Evolutionary conservation across 2,113 vertebrate genomes (phyloP), one percentile per base, ranked within the genome.

Genomic region (Peromyscus maniculatus): DNA sequence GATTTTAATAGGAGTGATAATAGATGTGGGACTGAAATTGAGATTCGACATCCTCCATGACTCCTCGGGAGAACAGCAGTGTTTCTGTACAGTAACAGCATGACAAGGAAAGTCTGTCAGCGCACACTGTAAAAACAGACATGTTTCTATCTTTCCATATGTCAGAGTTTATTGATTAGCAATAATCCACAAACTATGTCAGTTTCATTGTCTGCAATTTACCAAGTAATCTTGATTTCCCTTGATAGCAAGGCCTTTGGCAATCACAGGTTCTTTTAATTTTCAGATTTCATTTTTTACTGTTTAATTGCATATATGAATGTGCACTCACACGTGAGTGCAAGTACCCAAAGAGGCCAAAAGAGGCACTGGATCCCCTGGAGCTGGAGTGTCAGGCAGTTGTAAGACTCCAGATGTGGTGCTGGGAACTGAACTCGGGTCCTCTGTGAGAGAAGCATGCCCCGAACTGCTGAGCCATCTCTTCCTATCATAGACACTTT

Each of bases 11-110:
- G 33, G 26, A 12, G 6, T 62, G 46, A 46, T 24, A 84, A 26
- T 66, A 86, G n/a, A 86, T 46, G n/a, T 43, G 24, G 24, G 36
- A 89, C 17, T 55, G 66, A 83, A 87, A 93, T 75, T 92, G 92
- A 46, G 33, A 69, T 75, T 78, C 91, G 52, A 83, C 24, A 83
- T 28, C 36, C 71, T 46, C 67, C 43, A 71, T 46, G 9, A 80
- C 33, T 36, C 82, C 87, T 36, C 11, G 28, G 55, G 74, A 92
- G 19, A 90, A 84, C 1, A 71, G 43, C 12, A 66, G 17, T 71
- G 6, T 88, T 77, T 33, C 79, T 80, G 57, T 43, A 24, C 89
- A 69, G 49, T 22, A 62, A 13, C 52, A 19, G 49, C 55, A 31
- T 66, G 36, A 71, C 3, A 39, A 36, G 22, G 36, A 82, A 75